Conservation (phyloP, 2,113 vertebrate genomes). For the Eretmochelys imbricata region DNA sequence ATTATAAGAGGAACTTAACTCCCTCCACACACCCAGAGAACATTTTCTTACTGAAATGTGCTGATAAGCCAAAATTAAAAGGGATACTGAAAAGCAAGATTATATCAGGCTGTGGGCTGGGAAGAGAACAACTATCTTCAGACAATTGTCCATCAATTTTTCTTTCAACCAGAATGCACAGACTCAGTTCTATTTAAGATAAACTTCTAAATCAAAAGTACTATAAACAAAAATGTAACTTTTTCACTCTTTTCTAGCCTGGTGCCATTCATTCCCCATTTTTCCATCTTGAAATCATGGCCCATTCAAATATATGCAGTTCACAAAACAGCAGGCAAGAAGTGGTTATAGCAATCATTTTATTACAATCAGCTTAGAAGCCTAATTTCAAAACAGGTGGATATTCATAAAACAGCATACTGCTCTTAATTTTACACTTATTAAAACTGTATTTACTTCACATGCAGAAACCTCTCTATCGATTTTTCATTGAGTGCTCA, state of each 20-base stretch:
- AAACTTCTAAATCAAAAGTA: background rate
- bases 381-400: background rate
- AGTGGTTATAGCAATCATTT: background rate
- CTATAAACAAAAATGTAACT: background rate
- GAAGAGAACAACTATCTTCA: background rate
- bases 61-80: background rate
- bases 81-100: background rate
- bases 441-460: background rate
- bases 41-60: background rate
- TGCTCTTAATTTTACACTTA: background rate
- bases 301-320: background rate
- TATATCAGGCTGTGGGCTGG: background rate
- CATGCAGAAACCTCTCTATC: background rate
- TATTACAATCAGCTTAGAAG: background rate
- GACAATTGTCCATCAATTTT: background rate
- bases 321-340: background rate
- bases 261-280: background rate
- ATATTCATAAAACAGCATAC: background rate
- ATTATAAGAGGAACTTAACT: background rate
- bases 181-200: background rate
- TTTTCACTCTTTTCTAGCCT: background rate
- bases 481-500: background rate
- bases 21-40: rapidly evolving
- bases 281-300: background rate
- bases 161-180: background rate